Evolutionary conservation across 2,113 vertebrate species (phyloP).

Genomic region (Labrus mixtus): DNA sequence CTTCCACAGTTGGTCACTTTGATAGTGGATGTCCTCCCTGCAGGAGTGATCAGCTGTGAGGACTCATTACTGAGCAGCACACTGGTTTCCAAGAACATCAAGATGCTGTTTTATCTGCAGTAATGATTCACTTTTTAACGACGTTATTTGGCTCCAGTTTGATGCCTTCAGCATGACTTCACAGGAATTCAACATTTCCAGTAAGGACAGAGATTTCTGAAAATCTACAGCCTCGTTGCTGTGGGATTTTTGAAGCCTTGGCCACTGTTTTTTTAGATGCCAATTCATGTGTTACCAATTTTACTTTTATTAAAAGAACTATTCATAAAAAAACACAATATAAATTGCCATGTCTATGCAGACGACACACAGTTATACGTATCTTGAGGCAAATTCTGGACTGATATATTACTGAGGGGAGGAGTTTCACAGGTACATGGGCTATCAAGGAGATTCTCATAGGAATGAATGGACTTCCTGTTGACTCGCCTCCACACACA

Average conservation of each 20-base stretch:
- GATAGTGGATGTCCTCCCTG: constrained; percentile 10
- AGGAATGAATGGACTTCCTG: too few species aligned
- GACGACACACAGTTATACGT: too few species aligned
- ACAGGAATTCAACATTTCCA: not conserved
- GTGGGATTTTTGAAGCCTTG: not conserved
- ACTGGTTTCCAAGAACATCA: constrained; percentile 42
- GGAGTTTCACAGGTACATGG: too few species aligned
- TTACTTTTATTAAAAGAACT: not conserved
- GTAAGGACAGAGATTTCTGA: not conserved
- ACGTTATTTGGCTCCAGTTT: not conserved
- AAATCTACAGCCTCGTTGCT: not conserved
- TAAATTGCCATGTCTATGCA: not conserved
- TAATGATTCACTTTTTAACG: constrained; percentile 60
- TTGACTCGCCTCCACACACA: too few species aligned
- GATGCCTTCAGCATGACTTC: not conserved
- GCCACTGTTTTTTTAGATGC: not conserved
- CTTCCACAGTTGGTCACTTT: constrained; percentile 42
- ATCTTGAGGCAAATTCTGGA: too few species aligned
- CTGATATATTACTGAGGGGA: too few species aligned
- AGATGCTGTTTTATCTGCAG: constrained; percentile 49
- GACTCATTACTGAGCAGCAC: constrained; percentile 50
- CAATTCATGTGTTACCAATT: not conserved
- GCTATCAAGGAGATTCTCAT: too few species aligned
- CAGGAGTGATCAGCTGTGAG: constrained; percentile 33
- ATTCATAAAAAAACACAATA: not conserved